These are phyloP conservation scores for Sphaeridia pumilis DNA, from an alignment of 2,888 invertebrate species.

Conservation along the genomic window DNA sequence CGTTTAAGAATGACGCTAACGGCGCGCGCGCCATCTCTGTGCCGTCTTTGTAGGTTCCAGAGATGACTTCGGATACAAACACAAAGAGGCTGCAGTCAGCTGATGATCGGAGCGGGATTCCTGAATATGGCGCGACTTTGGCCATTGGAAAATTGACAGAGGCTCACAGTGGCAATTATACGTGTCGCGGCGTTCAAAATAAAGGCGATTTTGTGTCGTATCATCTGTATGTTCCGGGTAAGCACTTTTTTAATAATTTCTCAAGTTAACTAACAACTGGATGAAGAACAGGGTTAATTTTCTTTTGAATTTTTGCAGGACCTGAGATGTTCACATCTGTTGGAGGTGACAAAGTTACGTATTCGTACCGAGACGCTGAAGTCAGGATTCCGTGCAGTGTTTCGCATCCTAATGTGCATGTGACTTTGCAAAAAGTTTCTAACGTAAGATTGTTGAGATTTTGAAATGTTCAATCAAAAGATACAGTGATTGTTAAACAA, in stretches of 20 bases:
- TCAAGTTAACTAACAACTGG: background rate
- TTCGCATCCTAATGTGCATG: constrained; percentile 6
- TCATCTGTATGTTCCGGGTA: constrained; percentile 13
- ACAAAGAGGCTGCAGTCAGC: background rate
- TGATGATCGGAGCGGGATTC: background rate
- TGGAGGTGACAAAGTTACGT: constrained; percentile 9
- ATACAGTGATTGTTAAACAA: background rate
- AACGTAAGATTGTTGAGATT: constrained; percentile 11
- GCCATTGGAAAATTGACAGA: constrained; percentile 6
- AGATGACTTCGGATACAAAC: constrained; percentile 10
- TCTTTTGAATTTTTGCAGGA: constrained; percentile 2
- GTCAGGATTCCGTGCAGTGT: constrained; percentile 12
- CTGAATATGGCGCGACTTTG: constrained; percentile 5
- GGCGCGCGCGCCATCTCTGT: no score
- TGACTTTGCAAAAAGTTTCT: constrained; percentile 6
- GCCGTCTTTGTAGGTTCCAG: constrained; percentile 5
- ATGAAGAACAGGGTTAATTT: background rate
- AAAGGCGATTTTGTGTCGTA: constrained; percentile 7
- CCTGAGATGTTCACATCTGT: constrained; percentile 6
- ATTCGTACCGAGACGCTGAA: constrained; percentile 1
- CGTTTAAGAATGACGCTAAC: no score
- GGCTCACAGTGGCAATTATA: constrained; percentile 15
- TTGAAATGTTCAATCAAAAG: background rate
- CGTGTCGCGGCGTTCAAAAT: constrained; percentile 9
- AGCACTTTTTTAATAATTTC: background rate